A percentile compares a stretch with the other conserved stretches of the same genome.
phyloP scores from a whole-genome alignment of 2,797 vertebrate genomes.

The Melanotaenia maccullochi region DNA sequence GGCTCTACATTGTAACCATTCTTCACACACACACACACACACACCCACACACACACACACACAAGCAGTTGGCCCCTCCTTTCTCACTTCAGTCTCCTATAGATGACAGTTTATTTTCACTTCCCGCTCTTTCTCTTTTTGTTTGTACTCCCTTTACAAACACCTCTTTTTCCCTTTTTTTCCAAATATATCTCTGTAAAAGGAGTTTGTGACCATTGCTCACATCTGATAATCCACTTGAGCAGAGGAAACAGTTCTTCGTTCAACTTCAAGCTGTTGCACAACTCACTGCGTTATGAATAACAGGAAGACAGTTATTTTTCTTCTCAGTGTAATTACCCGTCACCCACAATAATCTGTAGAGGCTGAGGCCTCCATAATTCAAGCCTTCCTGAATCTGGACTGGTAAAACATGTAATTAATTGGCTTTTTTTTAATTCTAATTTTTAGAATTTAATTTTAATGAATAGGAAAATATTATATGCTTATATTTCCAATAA shows the following conservation, averaged over 20 bases:
- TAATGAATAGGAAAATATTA: background rate
- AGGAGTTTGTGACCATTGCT: conserved; percentile 27
- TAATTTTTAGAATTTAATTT: background rate
- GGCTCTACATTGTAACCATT: conserved; percentile 21
- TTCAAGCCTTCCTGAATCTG: conserved; percentile 3
- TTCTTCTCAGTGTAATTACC: conserved; percentile 52
- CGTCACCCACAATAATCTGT: conserved; percentile 46
- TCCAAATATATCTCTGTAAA: background rate
- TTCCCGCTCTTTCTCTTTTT: conserved; percentile 28
- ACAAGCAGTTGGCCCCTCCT: conserved; percentile 23
- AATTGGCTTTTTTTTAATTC: background rate
- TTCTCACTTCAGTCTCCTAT: conserved; percentile 22
- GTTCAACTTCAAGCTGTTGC: conserved; percentile 54
- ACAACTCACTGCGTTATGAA: conserved; percentile 59
- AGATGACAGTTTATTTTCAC: conserved; percentile 19
- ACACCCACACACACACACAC: conserved; percentile 15
- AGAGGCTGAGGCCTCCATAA: conserved; percentile 8
- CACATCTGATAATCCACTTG: conserved; percentile 47
- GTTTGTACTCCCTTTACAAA: conserved; percentile 18
- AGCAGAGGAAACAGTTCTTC: conserved; percentile 49
- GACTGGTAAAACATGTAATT: background rate
- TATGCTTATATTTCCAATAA: background rate
- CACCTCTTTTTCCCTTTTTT: background rate
- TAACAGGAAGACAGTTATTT: conserved; percentile 71
- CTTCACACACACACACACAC: conserved; percentile 9